Evolutionary conservation across 1,140 invertebrate species (phyloP), one percentile per base, ranked within the genome.

Genomic region (Sminthurides bifidus): DNA sequence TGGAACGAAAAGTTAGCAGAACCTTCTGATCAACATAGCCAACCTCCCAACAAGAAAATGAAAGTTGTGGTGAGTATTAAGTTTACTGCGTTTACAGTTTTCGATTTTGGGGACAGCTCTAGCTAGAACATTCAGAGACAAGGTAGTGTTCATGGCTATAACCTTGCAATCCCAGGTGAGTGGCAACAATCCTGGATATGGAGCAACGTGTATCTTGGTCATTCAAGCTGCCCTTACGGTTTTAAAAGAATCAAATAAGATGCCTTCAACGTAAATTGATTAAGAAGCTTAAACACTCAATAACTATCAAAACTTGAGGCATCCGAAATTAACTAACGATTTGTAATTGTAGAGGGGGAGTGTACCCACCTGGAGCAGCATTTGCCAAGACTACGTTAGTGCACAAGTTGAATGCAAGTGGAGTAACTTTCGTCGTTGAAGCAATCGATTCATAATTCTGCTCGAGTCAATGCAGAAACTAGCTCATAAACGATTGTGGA

Each of bases 121-220:
- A 51, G 19, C 30, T 15, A 40, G 10, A 14, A 40, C 27, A 41
- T 26, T 30, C 2, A 10, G 10, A 50, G 2, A 15, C 5, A 51
- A n/a, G 15, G 33, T 10, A 30, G 23, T 6, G 19, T 50, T 6
- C 48, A 33, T 6, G 5, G 8, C 3, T 10, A 24, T 43, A 3
- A 29, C 3, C 41, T 33, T 24, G 10, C 17, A 12, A 31, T 48
- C 1, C 58, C 58, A 67, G 72, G 72, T 81, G 19, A 70, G 71
- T 2, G 80, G 78, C 17, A 66, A 65, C 49, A 84, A 91, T 74
- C 82, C 87, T 19, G 90, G 82, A 40, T 96, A 95, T 74, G 81
- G 85, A 5, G 77, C 81, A 1, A 93, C 91, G 2, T 81, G 81
- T 31, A 79, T 77, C n/a, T 75, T 76, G 45, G 66, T 89, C 56